Evolutionary conservation across 2,113 vertebrate species (phyloP).

Genomic region (Pungitius pungitius): DNA sequence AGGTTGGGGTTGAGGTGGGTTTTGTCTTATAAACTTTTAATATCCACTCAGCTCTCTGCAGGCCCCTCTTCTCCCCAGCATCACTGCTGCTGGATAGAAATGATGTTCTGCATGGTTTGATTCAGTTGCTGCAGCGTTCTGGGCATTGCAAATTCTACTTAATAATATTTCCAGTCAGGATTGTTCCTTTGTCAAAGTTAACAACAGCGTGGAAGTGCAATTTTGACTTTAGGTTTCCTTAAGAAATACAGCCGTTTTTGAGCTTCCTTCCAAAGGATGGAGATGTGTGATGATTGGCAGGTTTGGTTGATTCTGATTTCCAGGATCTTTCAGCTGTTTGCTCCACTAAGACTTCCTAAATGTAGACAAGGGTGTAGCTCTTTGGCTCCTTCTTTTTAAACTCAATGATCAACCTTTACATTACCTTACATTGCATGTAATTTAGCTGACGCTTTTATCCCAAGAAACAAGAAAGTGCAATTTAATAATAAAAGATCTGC

Average conservation of each 20-base stretch:
- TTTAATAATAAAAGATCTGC: no score
- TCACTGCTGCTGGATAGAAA: no score
- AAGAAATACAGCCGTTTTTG: not conserved
- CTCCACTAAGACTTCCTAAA: not conserved
- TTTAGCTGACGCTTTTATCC: no score
- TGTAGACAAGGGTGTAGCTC: not conserved
- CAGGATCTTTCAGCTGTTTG: not conserved
- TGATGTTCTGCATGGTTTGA: not conserved
- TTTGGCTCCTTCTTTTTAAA: not conserved
- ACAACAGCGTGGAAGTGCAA: not conserved
- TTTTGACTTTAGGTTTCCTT: not conserved
- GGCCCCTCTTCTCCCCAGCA: no score
- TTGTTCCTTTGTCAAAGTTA: not conserved
- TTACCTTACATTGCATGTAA: no score
- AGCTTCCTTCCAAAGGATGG: not conserved
- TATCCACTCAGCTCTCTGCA: no score
- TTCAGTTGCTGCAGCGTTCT: no score
- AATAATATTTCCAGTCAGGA: not conserved
- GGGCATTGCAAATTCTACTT: no score
- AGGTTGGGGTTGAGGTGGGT: no score
- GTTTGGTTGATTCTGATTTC: not conserved
- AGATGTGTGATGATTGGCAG: not conserved
- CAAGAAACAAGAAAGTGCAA: no score
- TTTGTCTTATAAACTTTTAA: no score
- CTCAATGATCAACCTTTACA: no score